Conservation (phyloP, 2,888 invertebrate species). For the Xestia sexstrigata region DNA sequence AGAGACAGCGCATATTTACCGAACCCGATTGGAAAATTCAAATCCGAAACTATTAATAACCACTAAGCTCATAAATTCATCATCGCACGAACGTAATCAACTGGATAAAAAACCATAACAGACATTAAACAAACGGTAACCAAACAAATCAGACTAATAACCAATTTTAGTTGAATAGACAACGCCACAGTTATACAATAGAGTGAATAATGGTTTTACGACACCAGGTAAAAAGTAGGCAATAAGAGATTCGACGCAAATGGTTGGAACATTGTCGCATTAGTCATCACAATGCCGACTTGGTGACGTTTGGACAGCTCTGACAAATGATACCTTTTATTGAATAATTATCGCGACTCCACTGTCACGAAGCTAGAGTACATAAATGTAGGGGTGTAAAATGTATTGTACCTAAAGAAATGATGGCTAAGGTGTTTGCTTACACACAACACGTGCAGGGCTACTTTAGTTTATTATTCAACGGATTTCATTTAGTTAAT, state of each 20-base stretch:
- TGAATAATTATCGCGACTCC: constrained; percentile 85
- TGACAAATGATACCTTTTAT: constrained; percentile 89
- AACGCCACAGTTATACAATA: constrained; percentile 80
- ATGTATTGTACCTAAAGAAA: constrained; percentile 28
- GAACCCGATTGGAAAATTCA: constrained; percentile 14
- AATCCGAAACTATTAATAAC: constrained; percentile 35
- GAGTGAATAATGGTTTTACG: constrained; percentile 84
- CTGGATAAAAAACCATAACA: constrained; percentile 62
- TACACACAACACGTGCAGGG: constrained; percentile 23
- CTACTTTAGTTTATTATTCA: constrained; percentile 29
- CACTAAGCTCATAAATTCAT: constrained; percentile 29
- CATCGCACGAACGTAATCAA: constrained; percentile 31
- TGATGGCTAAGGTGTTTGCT: constrained; percentile 42
- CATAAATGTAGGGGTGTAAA: constrained; percentile 69
- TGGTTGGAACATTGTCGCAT: constrained; percentile 85
- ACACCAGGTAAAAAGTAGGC: constrained; percentile 87
- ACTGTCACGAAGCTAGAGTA: constrained; percentile 76
- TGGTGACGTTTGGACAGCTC: constrained; percentile 85
- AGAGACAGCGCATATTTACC: constrained; percentile 29
- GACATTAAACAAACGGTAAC: constrained; percentile 66
- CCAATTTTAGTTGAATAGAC: constrained; percentile 73
- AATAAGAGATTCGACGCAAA: constrained; percentile 85
- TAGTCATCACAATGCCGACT: constrained; percentile 88
- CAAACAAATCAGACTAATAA: constrained; percentile 72
- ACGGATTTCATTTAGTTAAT: constrained; percentile 24